A percentile compares a stretch with the other conserved stretches of the same genome.
Conservation (phyloP, 2,113 vertebrate genomes). For the Lophochroa leadbeateri region DNA sequence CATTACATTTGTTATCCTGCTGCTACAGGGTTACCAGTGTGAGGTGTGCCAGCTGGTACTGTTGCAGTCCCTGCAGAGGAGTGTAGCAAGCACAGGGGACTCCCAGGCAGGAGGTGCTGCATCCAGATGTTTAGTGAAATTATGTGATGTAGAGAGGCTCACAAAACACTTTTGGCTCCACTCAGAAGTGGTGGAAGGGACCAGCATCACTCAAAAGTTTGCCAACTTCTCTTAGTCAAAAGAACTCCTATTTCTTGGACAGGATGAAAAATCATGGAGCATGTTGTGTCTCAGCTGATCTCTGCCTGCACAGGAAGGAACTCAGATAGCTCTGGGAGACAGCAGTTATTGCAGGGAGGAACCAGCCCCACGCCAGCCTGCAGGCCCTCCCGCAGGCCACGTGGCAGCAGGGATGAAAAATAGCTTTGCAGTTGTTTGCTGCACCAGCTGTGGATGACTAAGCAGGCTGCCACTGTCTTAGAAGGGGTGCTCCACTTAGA, state of each 20-base stretch:
- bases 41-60: neutral
- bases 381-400: accelerated
- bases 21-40: neutral
- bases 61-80: neutral
- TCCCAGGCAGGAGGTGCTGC: neutral
- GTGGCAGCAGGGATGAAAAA: neutral
- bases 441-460: neutral
- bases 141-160: neutral
- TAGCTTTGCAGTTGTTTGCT: neutral
- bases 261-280: neutral
- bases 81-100: neutral
- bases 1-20: neutral
- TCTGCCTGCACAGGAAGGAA: neutral
- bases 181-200: neutral
- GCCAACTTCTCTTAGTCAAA: neutral
- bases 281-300: neutral
- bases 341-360: neutral
- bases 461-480: neutral
- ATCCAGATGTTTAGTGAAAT: neutral
- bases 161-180: neutral
- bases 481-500: neutral
- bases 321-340: neutral
- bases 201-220: neutral
- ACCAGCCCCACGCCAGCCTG: neutral
- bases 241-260: neutral